phyloP scores from a whole-genome alignment of 2,888 invertebrate genomes.

The Thereva unica region DNA sequence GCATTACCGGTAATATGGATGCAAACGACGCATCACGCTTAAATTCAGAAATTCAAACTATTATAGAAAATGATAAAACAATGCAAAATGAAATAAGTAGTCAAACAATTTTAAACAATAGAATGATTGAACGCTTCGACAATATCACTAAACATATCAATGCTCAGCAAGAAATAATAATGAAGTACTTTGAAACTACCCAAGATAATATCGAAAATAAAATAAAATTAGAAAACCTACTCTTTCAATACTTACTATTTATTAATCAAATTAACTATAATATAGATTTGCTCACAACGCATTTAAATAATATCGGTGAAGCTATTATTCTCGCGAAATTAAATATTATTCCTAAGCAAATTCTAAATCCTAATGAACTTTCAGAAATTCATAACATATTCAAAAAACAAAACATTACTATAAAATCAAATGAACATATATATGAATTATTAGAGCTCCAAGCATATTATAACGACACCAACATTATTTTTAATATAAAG shows the following conservation, averaged over 20 bases:
- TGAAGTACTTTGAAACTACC: constrained; percentile 30
- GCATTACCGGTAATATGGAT: constrained; percentile 36
- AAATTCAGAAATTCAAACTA: constrained; percentile 23
- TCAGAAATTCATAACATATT: constrained; percentile 33
- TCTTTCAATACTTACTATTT: constrained; percentile 29
- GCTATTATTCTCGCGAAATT: constrained; percentile 40
- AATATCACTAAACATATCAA: constrained; percentile 42
- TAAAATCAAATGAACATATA: constrained; percentile 38
- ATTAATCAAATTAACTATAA: constrained; percentile 37
- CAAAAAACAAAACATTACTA: constrained; percentile 31
- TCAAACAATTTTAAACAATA: constrained; percentile 35
- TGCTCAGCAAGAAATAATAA: constrained; percentile 37
- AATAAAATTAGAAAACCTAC: constrained; percentile 21
- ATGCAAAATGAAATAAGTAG: constrained; percentile 30
- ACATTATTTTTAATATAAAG: constrained; percentile 41
- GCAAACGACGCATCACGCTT: constrained; percentile 11
- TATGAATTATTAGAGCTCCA: constrained; percentile 41
- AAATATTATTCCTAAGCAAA: constrained; percentile 40
- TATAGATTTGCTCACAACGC: constrained; percentile 37
- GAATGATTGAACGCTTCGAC: constrained; percentile 39
- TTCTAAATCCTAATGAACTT: constrained; percentile 39
- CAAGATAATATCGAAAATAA: constrained; percentile 32
- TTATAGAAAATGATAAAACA: constrained; percentile 19
- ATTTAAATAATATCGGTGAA: constrained; percentile 39
- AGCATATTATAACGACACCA: constrained; percentile 38